These are phyloP conservation scores for Alcedo quadribrachys DNA, from an alignment of 2,797 vertebrate species.

Conservation along the genomic window DNA sequence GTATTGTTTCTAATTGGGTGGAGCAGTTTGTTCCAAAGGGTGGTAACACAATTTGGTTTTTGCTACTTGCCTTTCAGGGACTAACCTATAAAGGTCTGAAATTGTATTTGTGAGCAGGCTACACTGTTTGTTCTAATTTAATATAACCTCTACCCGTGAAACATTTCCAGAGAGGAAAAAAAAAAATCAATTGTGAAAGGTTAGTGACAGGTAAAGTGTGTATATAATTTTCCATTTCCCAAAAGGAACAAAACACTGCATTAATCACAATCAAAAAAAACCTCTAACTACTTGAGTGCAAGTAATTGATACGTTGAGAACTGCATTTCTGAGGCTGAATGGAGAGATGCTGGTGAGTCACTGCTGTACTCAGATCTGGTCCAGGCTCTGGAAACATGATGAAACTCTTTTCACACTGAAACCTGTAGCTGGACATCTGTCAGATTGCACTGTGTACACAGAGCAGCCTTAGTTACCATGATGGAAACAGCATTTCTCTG, in stretches of 20 bases:
- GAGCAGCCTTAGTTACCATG: neutral
- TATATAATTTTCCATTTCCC: neutral
- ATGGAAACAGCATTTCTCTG: neutral
- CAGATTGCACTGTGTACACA: neutral
- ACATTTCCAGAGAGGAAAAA: neutral
- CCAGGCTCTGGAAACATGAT: neutral
- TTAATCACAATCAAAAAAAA: neutral
- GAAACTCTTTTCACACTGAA: neutral
- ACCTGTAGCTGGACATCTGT: neutral
- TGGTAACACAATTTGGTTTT: neutral
- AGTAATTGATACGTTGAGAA: neutral
- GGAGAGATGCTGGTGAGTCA: neutral
- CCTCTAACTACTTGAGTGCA: neutral
- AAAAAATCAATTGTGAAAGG: neutral
- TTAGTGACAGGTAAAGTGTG: neutral
- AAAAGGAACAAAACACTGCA: neutral
- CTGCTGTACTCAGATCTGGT: neutral
- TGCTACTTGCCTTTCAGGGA: neutral
- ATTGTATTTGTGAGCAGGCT: neutral
- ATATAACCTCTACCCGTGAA: neutral
- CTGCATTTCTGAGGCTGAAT: neutral
- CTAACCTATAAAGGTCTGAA: neutral
- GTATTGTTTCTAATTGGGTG: neutral
- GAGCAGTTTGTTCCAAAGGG: neutral
- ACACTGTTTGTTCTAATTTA: conserved; percentile 1